phyloP scores from a whole-genome alignment of 1,140 invertebrate genomes.

The Caenorhabditis tropicalis region DNA sequence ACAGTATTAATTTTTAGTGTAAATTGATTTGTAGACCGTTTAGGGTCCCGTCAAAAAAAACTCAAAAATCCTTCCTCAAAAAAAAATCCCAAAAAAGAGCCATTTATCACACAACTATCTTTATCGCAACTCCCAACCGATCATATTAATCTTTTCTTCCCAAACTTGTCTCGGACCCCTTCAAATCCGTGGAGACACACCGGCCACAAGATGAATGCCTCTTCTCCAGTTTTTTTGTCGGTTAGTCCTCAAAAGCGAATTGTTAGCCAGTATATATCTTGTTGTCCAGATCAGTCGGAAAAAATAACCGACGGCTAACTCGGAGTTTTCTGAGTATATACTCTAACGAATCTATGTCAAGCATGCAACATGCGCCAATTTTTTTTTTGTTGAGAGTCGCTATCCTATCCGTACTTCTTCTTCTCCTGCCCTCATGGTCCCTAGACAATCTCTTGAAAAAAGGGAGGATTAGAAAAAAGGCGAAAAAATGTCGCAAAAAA shows the following conservation, averaged over 20 bases:
- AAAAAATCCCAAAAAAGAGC: not conserved
- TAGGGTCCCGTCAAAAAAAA: too few relatives aligned
- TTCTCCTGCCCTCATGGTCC: conserved; percentile 29
- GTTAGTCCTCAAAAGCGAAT: not conserved
- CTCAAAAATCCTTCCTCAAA: too few relatives aligned
- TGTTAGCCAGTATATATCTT: not conserved
- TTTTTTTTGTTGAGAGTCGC: not conserved
- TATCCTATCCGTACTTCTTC: conserved; percentile 34
- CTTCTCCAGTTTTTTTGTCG: not conserved
- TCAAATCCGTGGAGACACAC: conserved; percentile 37
- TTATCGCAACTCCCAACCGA: not conserved
- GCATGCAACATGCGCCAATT: conserved; percentile 4
- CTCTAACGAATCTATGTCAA: conserved; percentile 43
- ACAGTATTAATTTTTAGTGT: too few relatives aligned
- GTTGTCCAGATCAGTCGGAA: conserved; percentile 40
- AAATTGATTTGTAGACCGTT: too few relatives aligned
- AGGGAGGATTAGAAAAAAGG: not conserved
- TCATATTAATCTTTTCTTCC: not conserved
- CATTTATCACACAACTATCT: not conserved
- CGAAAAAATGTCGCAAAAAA: not conserved
- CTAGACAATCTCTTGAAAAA: conserved; percentile 24
- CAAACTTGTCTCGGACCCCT: not conserved
- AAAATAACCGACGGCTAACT: not conserved
- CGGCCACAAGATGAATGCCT: conserved; percentile 21
- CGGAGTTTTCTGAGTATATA: not conserved